Evolutionary conservation across 2,888 invertebrate species (phyloP), one percentile per base, ranked within the genome.

Genomic region (Synergus umbraculus): DNA sequence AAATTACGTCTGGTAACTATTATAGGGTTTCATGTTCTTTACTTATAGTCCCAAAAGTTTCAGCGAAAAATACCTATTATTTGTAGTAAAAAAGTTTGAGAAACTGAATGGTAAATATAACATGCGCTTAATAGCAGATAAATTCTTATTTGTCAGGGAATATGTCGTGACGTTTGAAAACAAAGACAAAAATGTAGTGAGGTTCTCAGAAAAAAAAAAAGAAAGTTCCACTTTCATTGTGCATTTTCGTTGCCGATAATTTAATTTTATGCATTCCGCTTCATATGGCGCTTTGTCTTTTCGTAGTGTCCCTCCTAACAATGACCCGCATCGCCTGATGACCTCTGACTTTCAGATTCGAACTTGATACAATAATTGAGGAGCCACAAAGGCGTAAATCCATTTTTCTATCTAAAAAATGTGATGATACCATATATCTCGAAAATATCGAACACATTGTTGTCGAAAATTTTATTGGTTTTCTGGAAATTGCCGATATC

Each of bases 241-340:
- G n/a, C 66, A 66, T 22, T 22, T 22, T 13, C 41, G 43, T 22
- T 22, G 43, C 44, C 10, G 44, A 18, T 9, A 18, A 67, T 44
- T n/a, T 67, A 44, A 67, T 22, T 67, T 44, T 43, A 67, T 67
- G 66, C 66, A 67, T 18, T 67, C 41, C 37, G 43, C 37, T 65
- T 65, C 41, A 22, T 22, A 67, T 67, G 66, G 66, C 66, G 43
- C 44, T 44, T 67, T 67, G 9, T 22, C 22, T 22, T 22, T 22
- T 22, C 22, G 22, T 22, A 22, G 22, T 22, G 22, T 22, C 22
- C 12, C 43, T 67, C 15, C 43, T 67, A 44, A 44, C 22, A 67
- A 44, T 67, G 44, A 67, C 66, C 43, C 44, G 43, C 44, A 67
- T 67, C 44, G 18, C 66, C 44, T 18, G 18, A 44, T 44, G 66